Evolutionary conservation across 1,140 invertebrate genomes (phyloP).

Genomic region (Dendroctonus valens): DNA sequence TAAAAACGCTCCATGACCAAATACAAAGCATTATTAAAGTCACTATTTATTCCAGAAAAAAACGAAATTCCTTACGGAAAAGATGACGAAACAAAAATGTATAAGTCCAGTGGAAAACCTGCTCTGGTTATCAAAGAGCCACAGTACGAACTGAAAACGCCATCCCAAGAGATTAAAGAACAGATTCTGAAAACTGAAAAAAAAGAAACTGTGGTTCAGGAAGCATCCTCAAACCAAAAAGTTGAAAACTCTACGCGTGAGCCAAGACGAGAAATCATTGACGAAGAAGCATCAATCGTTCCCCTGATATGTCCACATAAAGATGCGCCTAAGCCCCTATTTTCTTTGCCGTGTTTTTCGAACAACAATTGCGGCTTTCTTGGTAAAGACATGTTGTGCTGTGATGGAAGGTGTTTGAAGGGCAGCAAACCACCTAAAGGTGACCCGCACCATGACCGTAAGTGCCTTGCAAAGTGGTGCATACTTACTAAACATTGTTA

Average conservation of each 20-base stretch:
- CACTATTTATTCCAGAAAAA: background rate
- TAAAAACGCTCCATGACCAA: no score
- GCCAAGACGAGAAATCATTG: background rate
- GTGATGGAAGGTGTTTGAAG: constrained; percentile 56
- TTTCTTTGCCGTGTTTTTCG: constrained; percentile 37
- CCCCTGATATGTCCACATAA: constrained; percentile 35
- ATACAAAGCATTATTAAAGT: no score
- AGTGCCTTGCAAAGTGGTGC: constrained; percentile 41
- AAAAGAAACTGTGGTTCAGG: background rate
- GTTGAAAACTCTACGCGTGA: background rate
- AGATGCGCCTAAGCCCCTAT: constrained; percentile 30
- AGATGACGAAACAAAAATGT: constrained; percentile 6
- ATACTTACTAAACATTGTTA: constrained; percentile 9
- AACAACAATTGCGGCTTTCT: constrained; percentile 37
- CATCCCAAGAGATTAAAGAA: background rate
- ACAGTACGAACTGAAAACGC: constrained; percentile 4
- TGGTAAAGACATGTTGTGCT: constrained; percentile 37
- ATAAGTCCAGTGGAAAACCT: constrained; percentile 1
- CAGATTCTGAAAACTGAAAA: background rate
- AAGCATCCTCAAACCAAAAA: background rate
- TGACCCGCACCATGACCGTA: constrained; percentile 58
- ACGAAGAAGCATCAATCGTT: background rate
- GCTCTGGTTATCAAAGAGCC: constrained; percentile 3
- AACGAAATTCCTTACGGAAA: constrained; percentile 14
- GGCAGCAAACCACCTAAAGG: constrained; percentile 56